Evolutionary conservation across 2,888 invertebrate genomes (phyloP).

Genomic region (Ophion costatus): DNA sequence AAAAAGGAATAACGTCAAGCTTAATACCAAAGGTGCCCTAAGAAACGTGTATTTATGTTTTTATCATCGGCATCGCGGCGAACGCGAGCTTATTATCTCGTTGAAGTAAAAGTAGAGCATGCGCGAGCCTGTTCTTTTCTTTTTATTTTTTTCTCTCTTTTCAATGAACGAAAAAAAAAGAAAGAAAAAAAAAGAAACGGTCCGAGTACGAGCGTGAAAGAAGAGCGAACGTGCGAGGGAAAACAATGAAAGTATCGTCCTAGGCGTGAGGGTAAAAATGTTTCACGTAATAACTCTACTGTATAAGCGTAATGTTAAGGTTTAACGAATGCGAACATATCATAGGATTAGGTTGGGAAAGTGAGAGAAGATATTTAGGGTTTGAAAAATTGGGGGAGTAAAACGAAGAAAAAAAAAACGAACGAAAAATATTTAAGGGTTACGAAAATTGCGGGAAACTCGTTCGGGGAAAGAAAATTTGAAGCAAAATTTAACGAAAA

Average conservation of each 20-base stretch:
- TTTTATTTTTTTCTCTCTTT: conserved; percentile 26
- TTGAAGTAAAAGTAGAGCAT: conserved; percentile 73
- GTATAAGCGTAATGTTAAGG: conserved; percentile 73
- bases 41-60: conserved; percentile 87
- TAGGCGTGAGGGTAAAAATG: conserved; percentile 51
- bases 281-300: conserved; percentile 64
- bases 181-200: conserved; percentile 58
- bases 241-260: conserved; percentile 57
- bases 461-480: conserved; percentile 29
- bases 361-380: conserved; percentile 59
- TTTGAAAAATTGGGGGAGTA: conserved; percentile 21
- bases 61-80: conserved; percentile 82
- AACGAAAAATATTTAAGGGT: conserved; percentile 38
- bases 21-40: conserved; percentile 95
- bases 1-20: conserved; percentile 86
- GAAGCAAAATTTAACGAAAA: neutral
- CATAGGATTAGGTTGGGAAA: conserved; percentile 79
- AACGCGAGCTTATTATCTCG: conserved; percentile 77
- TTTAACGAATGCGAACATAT: conserved; percentile 83
- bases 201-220: conserved; percentile 52
- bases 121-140: conserved; percentile 33
- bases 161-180: conserved; percentile 51
- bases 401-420: conserved; percentile 35
- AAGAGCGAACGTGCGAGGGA: conserved; percentile 21
- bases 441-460: conserved; percentile 23